Percentiles rank a stretch among this genome's conserved stretches.
phyloP scores from a whole-genome alignment of 1,140 invertebrate genomes.

The Amyelois transitella region DNA sequence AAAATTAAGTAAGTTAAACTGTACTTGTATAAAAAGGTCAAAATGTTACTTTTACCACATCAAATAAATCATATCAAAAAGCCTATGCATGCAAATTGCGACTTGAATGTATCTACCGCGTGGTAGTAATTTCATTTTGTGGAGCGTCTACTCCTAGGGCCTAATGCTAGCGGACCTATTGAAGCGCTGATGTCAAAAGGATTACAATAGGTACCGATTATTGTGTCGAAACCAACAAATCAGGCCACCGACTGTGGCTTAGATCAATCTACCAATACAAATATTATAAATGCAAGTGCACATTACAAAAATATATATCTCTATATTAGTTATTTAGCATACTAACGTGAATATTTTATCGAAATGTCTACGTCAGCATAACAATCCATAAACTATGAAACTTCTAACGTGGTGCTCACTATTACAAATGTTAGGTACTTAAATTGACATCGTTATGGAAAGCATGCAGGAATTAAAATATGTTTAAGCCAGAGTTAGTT shows the following conservation, averaged over 20 bases:
- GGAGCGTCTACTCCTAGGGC: not conserved
- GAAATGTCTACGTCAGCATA: not conserved
- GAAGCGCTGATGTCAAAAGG: conserved; percentile 15
- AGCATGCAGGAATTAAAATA: not conserved
- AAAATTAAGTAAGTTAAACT: no score
- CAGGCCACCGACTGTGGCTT: not conserved
- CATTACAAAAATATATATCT: not conserved
- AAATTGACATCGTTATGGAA: conserved; percentile 1
- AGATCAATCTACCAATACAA: not conserved
- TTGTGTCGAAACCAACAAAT: conserved; percentile 15
- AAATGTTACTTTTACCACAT: no score
- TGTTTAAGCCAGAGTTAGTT: conserved; percentile 19
- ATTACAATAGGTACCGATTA: conserved; percentile 23
- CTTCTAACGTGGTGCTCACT: not conserved
- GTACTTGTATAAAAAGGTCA: no score
- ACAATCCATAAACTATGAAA: not conserved
- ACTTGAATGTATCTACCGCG: no score
- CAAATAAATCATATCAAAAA: no score
- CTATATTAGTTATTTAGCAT: not conserved
- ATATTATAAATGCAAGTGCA: not conserved
- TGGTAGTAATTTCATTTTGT: no score
- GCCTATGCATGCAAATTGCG: no score
- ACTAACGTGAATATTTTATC: not conserved
- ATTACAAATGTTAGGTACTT: not conserved
- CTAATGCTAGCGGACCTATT: not conserved